Evolutionary conservation across 2,797 vertebrate species (phyloP).

Genomic region (Lepidocolaptes lacrymiger): DNA sequence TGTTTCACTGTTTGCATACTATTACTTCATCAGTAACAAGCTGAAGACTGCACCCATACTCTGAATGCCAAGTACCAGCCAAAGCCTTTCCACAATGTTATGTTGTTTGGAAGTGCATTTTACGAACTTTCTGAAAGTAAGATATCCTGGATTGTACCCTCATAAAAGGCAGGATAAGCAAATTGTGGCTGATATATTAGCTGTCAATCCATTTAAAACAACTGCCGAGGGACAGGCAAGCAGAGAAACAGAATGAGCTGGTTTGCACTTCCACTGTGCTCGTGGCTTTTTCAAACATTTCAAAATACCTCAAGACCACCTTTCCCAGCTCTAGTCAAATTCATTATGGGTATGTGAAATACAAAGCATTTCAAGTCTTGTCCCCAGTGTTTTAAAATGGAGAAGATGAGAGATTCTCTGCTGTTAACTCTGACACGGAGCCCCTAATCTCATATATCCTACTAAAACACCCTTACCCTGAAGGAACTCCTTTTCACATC

Average conservation of each 20-base stretch:
- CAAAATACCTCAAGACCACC: not conserved
- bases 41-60: not conserved
- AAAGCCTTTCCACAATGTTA: not conserved
- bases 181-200: not conserved
- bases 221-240: not conserved
- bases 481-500: not conserved
- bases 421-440: not conserved
- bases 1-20: not conserved
- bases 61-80: not conserved
- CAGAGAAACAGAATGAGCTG: not conserved
- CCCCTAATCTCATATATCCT: not conserved
- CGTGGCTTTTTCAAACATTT: not conserved
- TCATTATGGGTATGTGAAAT: conserved; percentile 47
- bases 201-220: not conserved
- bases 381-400: not conserved
- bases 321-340: conserved; percentile 39
- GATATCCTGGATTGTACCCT: not conserved
- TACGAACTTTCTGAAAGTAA: not conserved
- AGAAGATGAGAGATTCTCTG: not conserved
- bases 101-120: not conserved
- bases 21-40: not conserved
- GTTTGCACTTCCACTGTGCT: not conserved
- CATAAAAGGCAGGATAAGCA: not conserved
- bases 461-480: not conserved
- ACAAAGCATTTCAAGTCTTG: not conserved